Evolutionary conservation across 1,140 invertebrate species (phyloP).

Genomic region (Sesamia nonagrioides): DNA sequence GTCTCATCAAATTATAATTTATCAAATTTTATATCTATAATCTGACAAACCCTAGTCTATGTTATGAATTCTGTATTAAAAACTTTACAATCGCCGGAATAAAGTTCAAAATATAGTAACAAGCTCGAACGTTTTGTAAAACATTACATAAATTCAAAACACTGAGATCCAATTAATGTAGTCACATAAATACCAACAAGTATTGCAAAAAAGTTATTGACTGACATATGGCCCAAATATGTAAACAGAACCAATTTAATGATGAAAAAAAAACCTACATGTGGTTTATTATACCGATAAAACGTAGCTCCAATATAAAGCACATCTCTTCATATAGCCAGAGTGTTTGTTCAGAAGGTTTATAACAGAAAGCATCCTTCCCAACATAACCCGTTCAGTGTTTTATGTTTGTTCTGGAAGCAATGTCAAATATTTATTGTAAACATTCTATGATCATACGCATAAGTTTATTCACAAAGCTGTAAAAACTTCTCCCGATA

Average conservation of each 20-base stretch:
- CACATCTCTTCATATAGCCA: neutral
- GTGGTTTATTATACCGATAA: slow-evolving; percentile 15
- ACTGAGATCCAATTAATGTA: no score
- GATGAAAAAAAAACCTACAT: slow-evolving; percentile 33
- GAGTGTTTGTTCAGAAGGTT: slow-evolving; percentile 18
- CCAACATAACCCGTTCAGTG: slow-evolving; percentile 18
- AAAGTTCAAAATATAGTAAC: no score
- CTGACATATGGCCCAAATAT: slow-evolving; percentile 14
- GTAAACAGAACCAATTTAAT: slow-evolving; percentile 14
- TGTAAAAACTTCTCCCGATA: slow-evolving; percentile 24
- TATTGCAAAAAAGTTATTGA: slow-evolving; percentile 8
- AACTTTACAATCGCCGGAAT: no score
- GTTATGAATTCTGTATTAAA: no score
- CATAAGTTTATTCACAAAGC: slow-evolving; percentile 24
- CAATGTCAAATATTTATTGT: slow-evolving; percentile 26
- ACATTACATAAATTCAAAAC: no score
- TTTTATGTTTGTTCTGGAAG: slow-evolving; percentile 21
- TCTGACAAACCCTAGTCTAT: no score
- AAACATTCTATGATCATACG: slow-evolving; percentile 22
- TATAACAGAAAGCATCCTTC: slow-evolving; percentile 11
- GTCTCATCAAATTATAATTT: no score
- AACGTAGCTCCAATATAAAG: slow-evolving; percentile 17
- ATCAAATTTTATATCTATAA: no score
- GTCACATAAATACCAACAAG: neutral
- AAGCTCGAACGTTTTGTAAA: no score